Base-by-base conservation (phyloP, 2,113 vertebrate species). In the Apodemus speciosus region DNA sequence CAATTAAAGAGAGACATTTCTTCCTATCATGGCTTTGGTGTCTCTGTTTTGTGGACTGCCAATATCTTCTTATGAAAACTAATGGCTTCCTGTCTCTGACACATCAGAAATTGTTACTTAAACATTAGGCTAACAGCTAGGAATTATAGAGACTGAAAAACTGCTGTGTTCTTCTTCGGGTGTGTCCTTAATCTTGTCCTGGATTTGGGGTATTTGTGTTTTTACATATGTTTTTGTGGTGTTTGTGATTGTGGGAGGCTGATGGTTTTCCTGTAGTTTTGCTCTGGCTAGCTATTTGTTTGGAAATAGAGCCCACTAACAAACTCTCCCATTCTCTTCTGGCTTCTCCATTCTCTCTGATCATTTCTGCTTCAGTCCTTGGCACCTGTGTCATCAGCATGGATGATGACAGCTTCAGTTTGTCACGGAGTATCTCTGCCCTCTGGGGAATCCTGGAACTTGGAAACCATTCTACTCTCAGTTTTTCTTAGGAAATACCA, bases 231-330 rank as follows among this genome's bases (percentile, higher is more conserved):
- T 38, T 93, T 6, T 69, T 80, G 6, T 87, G 35, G 16, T 49
- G 4, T 81, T 76, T 46, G 32, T 53, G 11, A 43, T 40, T 38
- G 30, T 46, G 56, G 69, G 35, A 85, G 66, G 35, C 51, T n/a
- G 32, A 86, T 69, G 69, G 21, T 89, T 88, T 88, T 77, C 80
- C 73, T 46, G 79, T 69, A 73, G 21, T 91, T 88, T 85, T 77
- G 76, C 64, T 53, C 38, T 94, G 68, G 90, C 75, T 87, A 87
- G 64, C 40, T 60, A 21, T 96, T 92, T 92, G 83, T 92, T 94
- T 96, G 76, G 75, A 93, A 92, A 91, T 7, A 76, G n/a, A 72
- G 56, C 66, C 30, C 35, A 43, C 90, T 92, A 79, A 84, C n/a
- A n/a, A 80, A 79, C 46, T 81, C 51, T 66, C 69, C 68, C 32